Conservation (phyloP, 2,113 vertebrate species). For the Orycteropus afer region DNA sequence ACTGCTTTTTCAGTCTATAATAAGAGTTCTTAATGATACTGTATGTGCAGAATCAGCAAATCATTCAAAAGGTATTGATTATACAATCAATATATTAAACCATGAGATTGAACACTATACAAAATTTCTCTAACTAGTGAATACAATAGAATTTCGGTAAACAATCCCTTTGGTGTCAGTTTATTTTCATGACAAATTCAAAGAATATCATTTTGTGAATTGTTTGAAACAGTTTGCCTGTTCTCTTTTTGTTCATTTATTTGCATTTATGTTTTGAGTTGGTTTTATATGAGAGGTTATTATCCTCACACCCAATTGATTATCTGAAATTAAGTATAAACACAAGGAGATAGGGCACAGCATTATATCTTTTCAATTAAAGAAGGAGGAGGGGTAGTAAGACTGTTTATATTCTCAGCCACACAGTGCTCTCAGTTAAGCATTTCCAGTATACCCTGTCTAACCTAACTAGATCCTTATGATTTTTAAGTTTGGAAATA, state of each 20-base stretch:
- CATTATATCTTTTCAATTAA: neutral
- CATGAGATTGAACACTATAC: neutral
- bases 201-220: neutral
- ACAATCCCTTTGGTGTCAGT: neutral
- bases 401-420: neutral
- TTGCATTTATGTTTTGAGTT: neutral
- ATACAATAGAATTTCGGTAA: neutral
- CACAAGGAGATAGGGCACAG: neutral
- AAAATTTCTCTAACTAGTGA: neutral
- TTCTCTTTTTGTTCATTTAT: neutral
- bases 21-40: neutral
- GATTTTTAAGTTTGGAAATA: slow-evolving; percentile 53
- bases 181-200: neutral
- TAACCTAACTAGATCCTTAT: neutral
- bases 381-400: neutral
- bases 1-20: neutral
- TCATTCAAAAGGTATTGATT: neutral
- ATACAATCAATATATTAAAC: neutral
- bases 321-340: slow-evolving; percentile 23
- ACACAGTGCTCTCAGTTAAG: neutral
- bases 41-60: neutral
- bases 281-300: neutral
- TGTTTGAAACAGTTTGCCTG: neutral
- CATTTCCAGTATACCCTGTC: neutral
- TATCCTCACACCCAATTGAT: neutral